Base-by-base conservation (phyloP, 2,888 invertebrate genomes). In the Mechanitis messenoides region DNA sequence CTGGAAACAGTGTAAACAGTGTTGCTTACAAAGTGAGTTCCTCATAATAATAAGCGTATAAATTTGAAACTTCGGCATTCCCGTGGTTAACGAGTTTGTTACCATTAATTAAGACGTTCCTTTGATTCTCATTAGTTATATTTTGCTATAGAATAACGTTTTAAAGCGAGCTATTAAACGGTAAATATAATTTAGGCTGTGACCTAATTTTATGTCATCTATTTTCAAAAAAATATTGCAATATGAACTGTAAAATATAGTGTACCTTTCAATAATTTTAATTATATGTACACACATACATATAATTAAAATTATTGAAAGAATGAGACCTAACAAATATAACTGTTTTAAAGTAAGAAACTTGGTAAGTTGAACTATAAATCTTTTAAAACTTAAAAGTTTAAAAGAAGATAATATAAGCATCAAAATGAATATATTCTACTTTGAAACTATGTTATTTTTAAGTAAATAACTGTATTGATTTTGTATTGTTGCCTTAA, bases 11-110 rank as follows among this genome's bases (percentile, higher is more conserved):
- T 58, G 4, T n/a, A 46, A 64, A 46, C 35, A 12, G 38, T 47
- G 55, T 53, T 46, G 58, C 58, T 56, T 59, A 55, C 55, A 53
- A 61, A 47, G 33, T 46, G 55, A 47, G 57, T 55, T 60, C 59
- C 57, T 50, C 61, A 60, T 60, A 66, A 69, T 69, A 71, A 70
- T 71, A 71, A 69, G 70, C 66, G 72, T 69, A 69, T 68, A 71
- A 72, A 70, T 72, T 72, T 69, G 71, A 72, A 72, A 69, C 71
- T 71, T 69, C 65, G 65, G 65, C 69, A 72, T 64, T 65, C 62
- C 66, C 65, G 63, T 64, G 64, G 66, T 70, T 71, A 72, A 74
- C 72, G 72, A 73, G 72, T 74, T 73, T 74, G 73, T 74, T 71
- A 69, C 71, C 71, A 69, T 70, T 73, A 74, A 73, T 74, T 72